phyloP scores from a whole-genome alignment of 1,140 invertebrate species.

The Zaprionus capensis region DNA sequence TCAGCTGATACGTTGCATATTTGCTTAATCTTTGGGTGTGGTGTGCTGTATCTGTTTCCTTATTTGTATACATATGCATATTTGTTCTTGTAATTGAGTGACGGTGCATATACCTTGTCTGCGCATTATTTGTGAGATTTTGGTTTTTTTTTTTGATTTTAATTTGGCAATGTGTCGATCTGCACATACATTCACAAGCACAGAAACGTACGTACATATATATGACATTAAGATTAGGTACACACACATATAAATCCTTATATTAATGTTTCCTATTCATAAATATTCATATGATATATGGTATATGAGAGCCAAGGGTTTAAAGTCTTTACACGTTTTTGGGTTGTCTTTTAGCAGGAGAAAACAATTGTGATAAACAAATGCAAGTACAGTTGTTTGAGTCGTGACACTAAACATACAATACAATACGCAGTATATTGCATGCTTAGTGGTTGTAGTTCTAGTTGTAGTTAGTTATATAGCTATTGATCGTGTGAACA shows the following conservation, averaged over 20 bases:
- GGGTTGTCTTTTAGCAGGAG: constrained; percentile 1
- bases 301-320: constrained; percentile 21
- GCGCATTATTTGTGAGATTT: not conserved
- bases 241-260: constrained; percentile 23
- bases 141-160: constrained; percentile 19
- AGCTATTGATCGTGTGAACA: not conserved
- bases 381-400: not conserved
- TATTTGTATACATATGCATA: not conserved
- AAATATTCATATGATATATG: constrained; percentile 23
- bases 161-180: constrained; percentile 23
- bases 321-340: constrained; percentile 29
- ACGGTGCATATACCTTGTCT: not conserved
- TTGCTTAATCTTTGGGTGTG: not conserved
- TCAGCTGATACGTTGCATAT: not conserved
- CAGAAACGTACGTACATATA: constrained; percentile 6
- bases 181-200: constrained; percentile 24
- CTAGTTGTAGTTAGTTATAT: not conserved
- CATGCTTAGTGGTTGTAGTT: not conserved
- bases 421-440: not conserved
- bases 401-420: not conserved
- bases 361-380: not conserved
- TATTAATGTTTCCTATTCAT: constrained; percentile 15
- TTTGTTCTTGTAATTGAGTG: constrained; percentile 10
- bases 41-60: constrained; percentile 4
- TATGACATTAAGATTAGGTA: constrained; percentile 43